Base-by-base conservation (phyloP, 2,888 invertebrate species). In the Elgonia sp. region DNA sequence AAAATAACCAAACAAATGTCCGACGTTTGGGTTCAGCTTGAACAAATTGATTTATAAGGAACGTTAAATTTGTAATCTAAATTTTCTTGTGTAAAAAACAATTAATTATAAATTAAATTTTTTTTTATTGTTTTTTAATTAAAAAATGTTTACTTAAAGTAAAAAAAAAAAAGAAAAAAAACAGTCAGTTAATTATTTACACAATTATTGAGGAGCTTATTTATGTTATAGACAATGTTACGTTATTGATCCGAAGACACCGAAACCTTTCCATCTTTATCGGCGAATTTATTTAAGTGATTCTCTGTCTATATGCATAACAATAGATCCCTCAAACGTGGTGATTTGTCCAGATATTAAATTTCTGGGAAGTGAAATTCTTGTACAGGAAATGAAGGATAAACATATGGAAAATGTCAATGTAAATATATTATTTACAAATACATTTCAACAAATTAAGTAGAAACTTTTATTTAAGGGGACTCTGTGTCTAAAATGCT, bases 181-280 rank as follows among this genome's bases (percentile, higher is more conserved):
- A 5, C 7, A 46, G 7, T 46, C 14, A 46, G 2, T 10, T 46
- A 29, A 1, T 29, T 29, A 29, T 29, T 29, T 29, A 29, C 3
- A 29, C 3, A 29, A 29, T 3, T 29, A 29, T 29, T 29, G 5
- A 29, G 5, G 29, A 29, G 29, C 5, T 3, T 29, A 29, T 29
- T 29, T 29, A 29, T 29, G 29, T 29, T 73, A 5, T 40, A 94
- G 94, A 50, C 90, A 92, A n/a, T 94, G 94, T 60, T 93, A 92
- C 89, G 91, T 94, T n/a, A 87, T 93, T 20, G 94, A 94, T 90
- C 94, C 94, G 69, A 69, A 90, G 0, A 46, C 90, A 69, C 93
- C 94, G 70, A 93, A 93, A 82, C 93, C 93, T 10, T 91, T 91
- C 73, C 94, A 94, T 86, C 89, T 94, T 9, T 93, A 94, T 79